Evolutionary conservation across 2,113 vertebrate genomes (phyloP).

Genomic region (Leucoraja erinaceus): DNA sequence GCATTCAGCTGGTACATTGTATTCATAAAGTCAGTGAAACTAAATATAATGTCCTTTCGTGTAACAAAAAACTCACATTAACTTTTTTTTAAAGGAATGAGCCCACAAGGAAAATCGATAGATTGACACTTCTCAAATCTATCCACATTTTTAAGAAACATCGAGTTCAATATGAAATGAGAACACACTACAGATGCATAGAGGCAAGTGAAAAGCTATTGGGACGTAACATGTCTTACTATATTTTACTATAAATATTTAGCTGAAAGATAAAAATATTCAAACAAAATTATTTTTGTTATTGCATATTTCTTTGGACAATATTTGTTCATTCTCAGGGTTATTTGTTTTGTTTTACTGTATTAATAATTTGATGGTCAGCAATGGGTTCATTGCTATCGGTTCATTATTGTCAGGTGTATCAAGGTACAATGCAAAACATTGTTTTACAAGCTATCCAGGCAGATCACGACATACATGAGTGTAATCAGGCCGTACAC

Average conservation of each 20-base stretch:
- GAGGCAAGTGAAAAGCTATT: constrained; percentile 62
- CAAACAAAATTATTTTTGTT: background rate
- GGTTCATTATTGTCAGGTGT: no score
- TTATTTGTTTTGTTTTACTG: background rate
- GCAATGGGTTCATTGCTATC: background rate
- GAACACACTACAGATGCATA: constrained; percentile 76
- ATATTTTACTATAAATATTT: background rate
- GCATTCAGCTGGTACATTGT: background rate
- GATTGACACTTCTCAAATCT: constrained; percentile 83
- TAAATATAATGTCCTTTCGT: background rate
- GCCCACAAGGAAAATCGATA: constrained; percentile 69
- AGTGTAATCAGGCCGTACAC: no score
- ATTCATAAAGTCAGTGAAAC: background rate
- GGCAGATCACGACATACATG: no score
- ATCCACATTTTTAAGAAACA: constrained; percentile 97
- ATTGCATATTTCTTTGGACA: background rate
- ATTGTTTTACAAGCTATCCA: no score
- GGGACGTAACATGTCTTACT: background rate
- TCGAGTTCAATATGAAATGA: constrained; percentile 95
- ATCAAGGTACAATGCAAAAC: no score
- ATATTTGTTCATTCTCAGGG: background rate
- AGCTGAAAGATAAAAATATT: background rate
- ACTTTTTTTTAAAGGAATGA: constrained; percentile 53
- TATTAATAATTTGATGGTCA: background rate
- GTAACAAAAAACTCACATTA: background rate